Evolutionary conservation across 2,113 vertebrate genomes (phyloP), one percentile per base, ranked within the genome.

Genomic region (mouse (Mus musculus)): DNA sequence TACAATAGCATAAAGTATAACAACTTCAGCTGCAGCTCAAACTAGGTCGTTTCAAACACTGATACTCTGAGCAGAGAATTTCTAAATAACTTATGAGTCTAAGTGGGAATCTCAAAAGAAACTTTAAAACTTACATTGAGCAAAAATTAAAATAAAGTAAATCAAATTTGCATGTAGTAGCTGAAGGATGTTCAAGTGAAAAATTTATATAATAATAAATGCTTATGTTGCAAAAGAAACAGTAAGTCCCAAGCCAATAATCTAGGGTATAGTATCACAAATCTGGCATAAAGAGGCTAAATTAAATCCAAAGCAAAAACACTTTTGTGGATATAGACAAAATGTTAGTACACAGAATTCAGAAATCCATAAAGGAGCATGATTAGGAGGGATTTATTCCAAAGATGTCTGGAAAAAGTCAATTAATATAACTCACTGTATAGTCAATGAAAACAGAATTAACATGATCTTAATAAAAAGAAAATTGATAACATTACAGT

Each of bases 81-180:
- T 94, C 12, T 61, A 89, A 63, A 86, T 86, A 80, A 94, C 73
- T 72, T 80, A 61, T 86, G 11, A 24, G 4, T 86, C 39, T 91
- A 93, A 17, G 4, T 88, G 77, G 46, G 56, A 84, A 36, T 61
- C 11, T n/a, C 39, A 75, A 92, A 39, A 54, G 59, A 42, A 89
- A 73, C 49, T 73, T 78, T 11, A 65, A 67, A 91, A 59, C 26
- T 85, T 84, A 36, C 39, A 86, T 73, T 67, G 85, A 95, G 19
- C 77, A 17, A 85, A 42, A 92, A 54, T 78, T 84, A 76, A 90
- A 93, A 82, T 49, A 88, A 28, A 72, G 63, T 28, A 49, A 89
- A 78, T 11, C 4, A 73, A 82, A 76, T 65, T 78, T 78, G 17
- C 49, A 20, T 5, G 3, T 54, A 56, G 84, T 7, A 56, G 16